Percentiles rank a stretch among this genome's conserved stretches.
phyloP scores from a whole-genome alignment of 2,113 vertebrate species.

The Platycercus adscitus region DNA sequence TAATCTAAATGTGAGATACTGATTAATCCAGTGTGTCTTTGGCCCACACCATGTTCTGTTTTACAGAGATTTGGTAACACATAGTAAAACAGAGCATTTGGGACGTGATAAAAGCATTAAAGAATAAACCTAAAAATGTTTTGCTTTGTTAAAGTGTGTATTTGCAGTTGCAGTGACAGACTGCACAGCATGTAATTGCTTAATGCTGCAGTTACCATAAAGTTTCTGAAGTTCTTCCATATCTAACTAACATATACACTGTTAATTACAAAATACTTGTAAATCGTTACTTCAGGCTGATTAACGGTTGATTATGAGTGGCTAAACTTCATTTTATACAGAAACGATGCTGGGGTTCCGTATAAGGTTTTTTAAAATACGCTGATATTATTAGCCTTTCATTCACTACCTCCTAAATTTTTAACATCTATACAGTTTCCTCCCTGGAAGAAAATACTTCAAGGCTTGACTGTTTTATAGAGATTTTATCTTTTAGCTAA shows the following conservation, averaged over 20 bases:
- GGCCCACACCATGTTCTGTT: slow-evolving; percentile 23
- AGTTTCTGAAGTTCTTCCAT: slow-evolving; percentile 55
- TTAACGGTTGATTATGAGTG: slow-evolving; percentile 46
- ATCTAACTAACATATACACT: slow-evolving; percentile 41
- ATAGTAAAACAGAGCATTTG: slow-evolving; percentile 16
- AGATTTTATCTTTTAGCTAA: slow-evolving; percentile 70
- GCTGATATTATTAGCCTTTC: slow-evolving; percentile 68
- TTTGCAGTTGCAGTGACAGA: slow-evolving; percentile 52
- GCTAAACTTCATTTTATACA: slow-evolving; percentile 57
- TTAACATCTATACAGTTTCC: slow-evolving; percentile 60
- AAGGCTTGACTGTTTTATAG: slow-evolving; percentile 77
- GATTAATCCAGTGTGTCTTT: not conserved
- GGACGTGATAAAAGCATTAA: not conserved
- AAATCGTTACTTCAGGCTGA: slow-evolving; percentile 40
- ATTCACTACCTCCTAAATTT: slow-evolving; percentile 81
- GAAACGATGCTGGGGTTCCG: slow-evolving; percentile 64
- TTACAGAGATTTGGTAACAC: slow-evolving; percentile 37
- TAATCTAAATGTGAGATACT: slow-evolving; percentile 8
- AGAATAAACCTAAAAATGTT: not conserved
- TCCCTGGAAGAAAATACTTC: slow-evolving; percentile 65
- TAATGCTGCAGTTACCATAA: slow-evolving; percentile 56
- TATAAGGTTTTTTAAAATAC: slow-evolving; percentile 59
- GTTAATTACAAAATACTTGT: slow-evolving; percentile 41
- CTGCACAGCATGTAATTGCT: slow-evolving; percentile 58
- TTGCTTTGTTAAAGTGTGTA: not conserved